Base-by-base conservation (phyloP, 2,888 invertebrate species). In the Lasioglossum zephyrum region DNA sequence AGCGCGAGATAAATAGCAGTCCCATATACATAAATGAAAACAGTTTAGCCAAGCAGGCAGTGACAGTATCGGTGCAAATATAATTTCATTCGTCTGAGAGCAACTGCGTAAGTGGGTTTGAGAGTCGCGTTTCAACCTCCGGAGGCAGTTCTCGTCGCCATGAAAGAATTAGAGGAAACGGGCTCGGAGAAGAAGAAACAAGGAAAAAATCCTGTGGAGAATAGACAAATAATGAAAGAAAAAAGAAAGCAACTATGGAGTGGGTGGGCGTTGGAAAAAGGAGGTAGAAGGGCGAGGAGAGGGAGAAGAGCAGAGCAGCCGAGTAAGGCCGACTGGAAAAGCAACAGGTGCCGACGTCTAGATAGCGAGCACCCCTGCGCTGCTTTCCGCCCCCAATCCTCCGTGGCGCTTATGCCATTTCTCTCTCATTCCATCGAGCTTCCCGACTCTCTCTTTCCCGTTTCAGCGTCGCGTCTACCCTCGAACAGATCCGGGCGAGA, bases 341-440 rank as follows among this genome's bases (percentile, higher is more conserved):
- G 94, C 94, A 94, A 94, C 94, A 94, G 94, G 94, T 94, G 94
- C 92, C 93, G 92, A 93, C 91, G 94, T 92, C 93, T 93, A 93
- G 92, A 93, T 92, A 89, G 92, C 92, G 82, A 89, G 91, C 92
- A 89, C 91, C 90, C 87, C 88, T 88, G 75, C 80, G 87, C 85
- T 87, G 87, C 85, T 87, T 88, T 81, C 77, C 84, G 41, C 79
- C 81, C 89, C 82, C 79, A 77, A 70, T 76, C 74, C 82, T 72
- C 85, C 77, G 87, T 79, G 86, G 86, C 86, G 47, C 16, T 87
- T 84, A 73, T 87, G 76, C 84, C 79, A 70, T 82, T 85, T 53
- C 79, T 82, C 82, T 87, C 84, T 66, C 57, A 69, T 63, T n/a
- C 57, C n/a, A n/a, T 57, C 57, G 57, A 57, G n/a, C 57, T 22